Evolutionary conservation across 2,113 vertebrate species (phyloP).

Genomic region (Hippolais icterina): DNA sequence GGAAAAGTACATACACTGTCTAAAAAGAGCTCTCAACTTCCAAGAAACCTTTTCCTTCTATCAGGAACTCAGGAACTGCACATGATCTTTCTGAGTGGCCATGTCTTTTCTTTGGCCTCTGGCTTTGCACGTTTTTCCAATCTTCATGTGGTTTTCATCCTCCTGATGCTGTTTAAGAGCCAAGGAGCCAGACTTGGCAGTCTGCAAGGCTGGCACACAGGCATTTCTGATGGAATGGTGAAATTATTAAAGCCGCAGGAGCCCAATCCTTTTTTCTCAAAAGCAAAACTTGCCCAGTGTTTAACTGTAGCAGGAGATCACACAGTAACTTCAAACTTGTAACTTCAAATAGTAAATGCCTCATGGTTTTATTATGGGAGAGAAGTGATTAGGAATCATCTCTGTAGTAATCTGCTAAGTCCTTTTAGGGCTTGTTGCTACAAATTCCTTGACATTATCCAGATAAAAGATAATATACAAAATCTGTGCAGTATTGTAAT

Average conservation of each 20-base stretch:
- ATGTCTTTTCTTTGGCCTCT: not conserved
- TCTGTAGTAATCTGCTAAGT: not conserved
- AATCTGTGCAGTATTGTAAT: not conserved
- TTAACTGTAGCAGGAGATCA: not conserved
- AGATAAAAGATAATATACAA: not conserved
- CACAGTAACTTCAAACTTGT: not conserved
- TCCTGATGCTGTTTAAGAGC: not conserved
- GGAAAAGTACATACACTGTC: not conserved
- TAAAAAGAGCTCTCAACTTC: not conserved
- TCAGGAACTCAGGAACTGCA: not conserved
- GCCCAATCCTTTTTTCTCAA: not conserved
- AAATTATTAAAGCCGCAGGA: not conserved
- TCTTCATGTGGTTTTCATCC: conserved; percentile 36
- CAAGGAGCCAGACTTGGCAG: not conserved
- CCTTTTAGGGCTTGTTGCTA: not conserved
- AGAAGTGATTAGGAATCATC: not conserved
- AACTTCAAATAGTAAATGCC: not conserved
- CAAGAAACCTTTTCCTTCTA: not conserved
- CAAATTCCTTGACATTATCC: not conserved
- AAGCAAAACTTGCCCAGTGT: not conserved
- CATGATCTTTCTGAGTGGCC: not conserved
- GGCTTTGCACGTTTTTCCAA: conserved; percentile 32
- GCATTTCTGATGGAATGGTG: conserved; percentile 7
- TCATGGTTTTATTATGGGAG: not conserved
- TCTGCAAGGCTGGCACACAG: not conserved